Base-by-base conservation (phyloP, 2,888 invertebrate genomes). In the Harmothoe impar region DNA sequence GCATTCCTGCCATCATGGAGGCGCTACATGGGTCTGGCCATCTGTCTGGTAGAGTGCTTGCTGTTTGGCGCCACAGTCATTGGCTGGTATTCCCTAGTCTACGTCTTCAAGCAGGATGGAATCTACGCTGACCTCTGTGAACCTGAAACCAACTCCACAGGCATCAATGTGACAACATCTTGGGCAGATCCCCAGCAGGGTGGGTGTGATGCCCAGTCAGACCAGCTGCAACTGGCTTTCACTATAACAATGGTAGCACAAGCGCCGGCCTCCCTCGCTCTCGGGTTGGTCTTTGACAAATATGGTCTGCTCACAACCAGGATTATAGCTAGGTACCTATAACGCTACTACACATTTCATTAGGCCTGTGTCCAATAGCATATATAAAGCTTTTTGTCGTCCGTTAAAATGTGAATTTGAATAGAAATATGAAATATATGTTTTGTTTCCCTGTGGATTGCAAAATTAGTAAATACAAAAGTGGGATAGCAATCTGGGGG, bases 1-100 rank as follows among this genome's bases (percentile, higher is more conserved):
- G n/a, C 23, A 62, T 15, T 15, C 62, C 0, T 72, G 5, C n/a
- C 62, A 0, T 25, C 72, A 72, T 72, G 72, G 20, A 23, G 72
- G 29, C 72, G 72, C 5, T 29, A 72, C 29, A 5, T 29, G 25
- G 29, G n/a, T 7, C 72, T 72, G 15, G 72, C 15, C 15, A 29
- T 3, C 15, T 72, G 29, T 17, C 25, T 72, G 5, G 31, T 72
- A 29, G 72, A 72, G 72, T 72, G 29, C 72, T 29, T 72, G 72
- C 25, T 72, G 29, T 72, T 72, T 72, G 72, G 72, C 0, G 72
- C 15, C 31, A 72, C 72, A 0, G 5, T n/a, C 72, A 15, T 29
- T 72, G 72, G 72, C 29, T 72, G 72, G 72, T 29, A 72, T 17
- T 72, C 72, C 17, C 72, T 72, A 3, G 72, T 72, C 17, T 72